phyloP scores from a whole-genome alignment of 2,113 vertebrate genomes.

The Nothoprocta pentlandii region DNA sequence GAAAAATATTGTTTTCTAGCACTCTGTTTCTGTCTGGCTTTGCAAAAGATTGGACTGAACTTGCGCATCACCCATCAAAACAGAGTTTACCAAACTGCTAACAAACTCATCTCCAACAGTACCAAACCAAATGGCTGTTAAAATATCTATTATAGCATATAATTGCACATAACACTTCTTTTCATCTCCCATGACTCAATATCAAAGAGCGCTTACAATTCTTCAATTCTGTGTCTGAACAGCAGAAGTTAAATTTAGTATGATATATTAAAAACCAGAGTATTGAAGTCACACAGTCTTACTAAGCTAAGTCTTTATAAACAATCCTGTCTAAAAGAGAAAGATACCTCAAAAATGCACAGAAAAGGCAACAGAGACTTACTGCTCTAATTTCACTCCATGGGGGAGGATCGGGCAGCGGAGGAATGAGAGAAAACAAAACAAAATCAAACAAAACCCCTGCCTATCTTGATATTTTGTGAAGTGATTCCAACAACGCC shows the following conservation, averaged over 20 bases:
- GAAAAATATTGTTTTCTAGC: neutral
- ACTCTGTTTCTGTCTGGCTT: neutral
- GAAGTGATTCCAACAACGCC: neutral
- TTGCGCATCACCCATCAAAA: neutral
- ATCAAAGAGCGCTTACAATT: neutral
- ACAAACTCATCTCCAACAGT: neutral
- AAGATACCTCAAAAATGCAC: neutral
- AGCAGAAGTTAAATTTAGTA: neutral
- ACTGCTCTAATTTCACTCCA: neutral
- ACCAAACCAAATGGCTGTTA: neutral
- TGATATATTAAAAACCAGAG: neutral
- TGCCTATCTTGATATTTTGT: neutral
- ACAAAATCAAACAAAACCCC: neutral
- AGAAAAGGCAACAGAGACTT: neutral
- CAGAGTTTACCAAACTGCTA: neutral
- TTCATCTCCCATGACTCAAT: neutral
- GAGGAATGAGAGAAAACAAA: too few relatives aligned
- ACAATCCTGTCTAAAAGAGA: neutral
- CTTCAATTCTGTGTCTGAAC: neutral
- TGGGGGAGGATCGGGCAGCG: too few relatives aligned
- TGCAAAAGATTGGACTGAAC: neutral
- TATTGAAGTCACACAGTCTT: neutral
- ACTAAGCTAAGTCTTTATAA: neutral
- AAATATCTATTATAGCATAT: neutral
- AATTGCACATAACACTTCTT: neutral